A percentile compares a stretch with the other conserved stretches of the same genome.
Conservation (phyloP, 92 coral and sea anemone genomes). For the Paramuricea clavata region DNA sequence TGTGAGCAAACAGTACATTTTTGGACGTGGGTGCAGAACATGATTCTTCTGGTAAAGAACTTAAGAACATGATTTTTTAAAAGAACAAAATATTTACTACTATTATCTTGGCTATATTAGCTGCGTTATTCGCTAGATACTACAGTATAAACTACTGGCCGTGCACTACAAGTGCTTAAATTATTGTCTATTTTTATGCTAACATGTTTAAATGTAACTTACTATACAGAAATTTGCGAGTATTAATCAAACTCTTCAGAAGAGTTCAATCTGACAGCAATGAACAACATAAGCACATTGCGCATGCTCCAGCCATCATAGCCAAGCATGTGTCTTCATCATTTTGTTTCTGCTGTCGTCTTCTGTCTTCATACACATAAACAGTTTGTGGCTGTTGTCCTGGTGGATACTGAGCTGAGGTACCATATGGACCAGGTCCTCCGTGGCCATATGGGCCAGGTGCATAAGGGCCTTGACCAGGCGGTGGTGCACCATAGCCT, state of each 20-base stretch:
- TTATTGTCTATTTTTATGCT: no score
- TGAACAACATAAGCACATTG: slow-evolving; percentile 94
- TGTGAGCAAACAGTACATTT: background rate
- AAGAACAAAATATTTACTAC: background rate
- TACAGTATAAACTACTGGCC: background rate
- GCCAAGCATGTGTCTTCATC: slow-evolving; percentile 83
- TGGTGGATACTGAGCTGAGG: slow-evolving; percentile 64
- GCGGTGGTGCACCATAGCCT: slow-evolving; percentile 31
- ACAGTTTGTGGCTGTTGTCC: slow-evolving; percentile 90
- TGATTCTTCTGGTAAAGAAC: no score
- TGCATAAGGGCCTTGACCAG: slow-evolving; percentile 44
- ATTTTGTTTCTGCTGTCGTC: slow-evolving; percentile 58
- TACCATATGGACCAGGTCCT: slow-evolving; percentile 58
- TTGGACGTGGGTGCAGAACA: no score
- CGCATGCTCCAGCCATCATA: slow-evolving; percentile 84
- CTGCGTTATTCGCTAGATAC: background rate
- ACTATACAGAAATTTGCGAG: slow-evolving; percentile 20
- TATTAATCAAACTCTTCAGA: background rate
- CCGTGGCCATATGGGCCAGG: slow-evolving; percentile 65
- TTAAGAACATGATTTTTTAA: no score
- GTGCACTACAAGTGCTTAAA: background rate
- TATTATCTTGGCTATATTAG: no score
- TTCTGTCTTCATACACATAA: slow-evolving; percentile 82
- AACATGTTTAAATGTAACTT: no score
- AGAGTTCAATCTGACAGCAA: slow-evolving; percentile 68